A percentile compares a stretch with the other conserved stretches of the same genome.
phyloP scores from a whole-genome alignment of 2,113 vertebrate species.

The Taxidea taxus region DNA sequence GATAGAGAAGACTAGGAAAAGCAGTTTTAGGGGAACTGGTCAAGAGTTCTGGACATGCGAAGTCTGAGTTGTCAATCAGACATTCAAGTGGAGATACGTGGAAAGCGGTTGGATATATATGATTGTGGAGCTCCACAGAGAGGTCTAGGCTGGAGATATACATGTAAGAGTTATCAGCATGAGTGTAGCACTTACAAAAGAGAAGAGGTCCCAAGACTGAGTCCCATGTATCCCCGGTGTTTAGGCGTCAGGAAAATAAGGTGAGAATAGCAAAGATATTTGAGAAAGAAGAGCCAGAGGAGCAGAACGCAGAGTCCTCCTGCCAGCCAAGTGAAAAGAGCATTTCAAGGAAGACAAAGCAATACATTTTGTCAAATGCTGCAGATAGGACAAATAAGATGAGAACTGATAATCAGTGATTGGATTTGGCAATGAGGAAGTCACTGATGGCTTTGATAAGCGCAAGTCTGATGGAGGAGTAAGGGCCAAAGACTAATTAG shows the following conservation, averaged over 20 bases:
- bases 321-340: not conserved
- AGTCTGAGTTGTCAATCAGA: not conserved
- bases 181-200: not conserved
- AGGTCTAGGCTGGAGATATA: not conserved
- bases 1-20: slow-evolving; percentile 6
- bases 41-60: not conserved
- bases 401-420: not conserved
- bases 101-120: not conserved
- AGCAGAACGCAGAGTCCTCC: not conserved
- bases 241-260: not conserved
- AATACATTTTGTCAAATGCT: not conserved
- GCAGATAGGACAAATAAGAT: slow-evolving; percentile 7
- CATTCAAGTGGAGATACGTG: not conserved
- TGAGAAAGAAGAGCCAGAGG: not conserved
- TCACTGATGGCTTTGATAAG: not conserved
- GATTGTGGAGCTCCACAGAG: not conserved
- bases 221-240: not conserved
- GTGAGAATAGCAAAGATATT: not conserved
- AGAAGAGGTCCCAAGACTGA: not conserved
- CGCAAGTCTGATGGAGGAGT: not conserved
- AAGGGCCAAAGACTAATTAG: not conserved
- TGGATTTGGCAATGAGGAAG: not conserved
- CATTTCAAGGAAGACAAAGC: not conserved
- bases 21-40: not conserved
- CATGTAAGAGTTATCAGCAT: not conserved